Evolutionary conservation across 2,113 vertebrate genomes (phyloP).

Genomic region (Erythrolamprus reginae): DNA sequence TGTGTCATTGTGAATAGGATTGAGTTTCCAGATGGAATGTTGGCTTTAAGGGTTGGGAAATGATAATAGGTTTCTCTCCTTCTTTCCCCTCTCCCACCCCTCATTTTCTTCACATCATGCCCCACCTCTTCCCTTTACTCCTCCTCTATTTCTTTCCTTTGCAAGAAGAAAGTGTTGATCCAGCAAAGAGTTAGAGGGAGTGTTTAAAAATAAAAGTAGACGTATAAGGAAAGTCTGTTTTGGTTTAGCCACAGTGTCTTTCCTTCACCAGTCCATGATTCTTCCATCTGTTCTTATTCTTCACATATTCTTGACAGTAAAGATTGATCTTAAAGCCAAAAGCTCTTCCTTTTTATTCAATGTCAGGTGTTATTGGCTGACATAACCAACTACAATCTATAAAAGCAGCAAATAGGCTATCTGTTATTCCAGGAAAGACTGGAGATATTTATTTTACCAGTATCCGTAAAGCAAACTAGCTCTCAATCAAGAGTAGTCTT

Average conservation of each 20-base stretch:
- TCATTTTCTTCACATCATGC: constrained; percentile 32
- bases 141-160: constrained; percentile 58
- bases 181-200: constrained; percentile 58
- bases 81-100: constrained; percentile 16
- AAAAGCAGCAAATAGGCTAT: not conserved
- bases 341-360: constrained; percentile 33
- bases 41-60: constrained; percentile 53
- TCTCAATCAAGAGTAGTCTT: constrained; percentile 8
- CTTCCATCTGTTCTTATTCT: constrained; percentile 41
- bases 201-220: constrained; percentile 79
- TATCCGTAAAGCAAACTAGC: not conserved
- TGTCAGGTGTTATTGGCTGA: constrained; percentile 14
- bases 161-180: constrained; percentile 70
- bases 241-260: constrained; percentile 56
- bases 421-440: not conserved
- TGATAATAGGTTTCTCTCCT: constrained; percentile 54
- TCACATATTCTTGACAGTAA: constrained; percentile 19
- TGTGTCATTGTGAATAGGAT: constrained; percentile 50
- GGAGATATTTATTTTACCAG: not conserved
- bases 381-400: constrained; percentile 15
- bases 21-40: constrained; percentile 70
- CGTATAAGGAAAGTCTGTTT: constrained; percentile 62
- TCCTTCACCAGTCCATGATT: constrained; percentile 10
- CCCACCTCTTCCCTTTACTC: constrained; percentile 27
- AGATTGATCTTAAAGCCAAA: constrained; percentile 21